Evolutionary conservation across 2,797 vertebrate species (phyloP).

Genomic region (Percopsis omiscomaycus): DNA sequence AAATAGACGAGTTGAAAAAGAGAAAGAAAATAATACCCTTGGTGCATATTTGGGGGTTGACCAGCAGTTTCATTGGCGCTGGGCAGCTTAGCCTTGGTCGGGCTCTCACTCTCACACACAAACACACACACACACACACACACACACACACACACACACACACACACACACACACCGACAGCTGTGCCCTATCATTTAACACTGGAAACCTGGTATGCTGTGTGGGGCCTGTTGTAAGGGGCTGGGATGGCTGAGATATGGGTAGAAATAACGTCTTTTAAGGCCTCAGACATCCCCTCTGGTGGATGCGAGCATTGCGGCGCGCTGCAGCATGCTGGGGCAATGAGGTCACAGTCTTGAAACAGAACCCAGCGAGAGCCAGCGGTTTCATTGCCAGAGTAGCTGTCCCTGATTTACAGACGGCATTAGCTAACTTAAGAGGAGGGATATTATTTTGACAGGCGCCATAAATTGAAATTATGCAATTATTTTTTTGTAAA

Average conservation of each 20-base stretch:
- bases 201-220: slow-evolving; percentile 34
- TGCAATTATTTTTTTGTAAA: neutral
- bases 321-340: slow-evolving; percentile 44
- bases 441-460: slow-evolving; percentile 22
- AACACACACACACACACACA: slow-evolving; percentile 24
- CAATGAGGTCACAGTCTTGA: slow-evolving; percentile 69
- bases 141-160: slow-evolving; percentile 28
- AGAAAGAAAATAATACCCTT: slow-evolving; percentile 62
- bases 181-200: slow-evolving; percentile 57
- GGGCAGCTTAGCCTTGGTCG: slow-evolving; percentile 25
- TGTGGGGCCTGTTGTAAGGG: slow-evolving; percentile 15
- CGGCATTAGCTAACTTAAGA: slow-evolving; percentile 47
- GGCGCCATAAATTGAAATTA: slow-evolving; percentile 31
- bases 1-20: slow-evolving; percentile 46
- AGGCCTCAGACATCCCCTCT: slow-evolving; percentile 34
- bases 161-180: slow-evolving; percentile 34
- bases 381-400: slow-evolving; percentile 39
- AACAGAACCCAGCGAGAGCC: slow-evolving; percentile 48
- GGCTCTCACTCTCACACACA: slow-evolving; percentile 16
- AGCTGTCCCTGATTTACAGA: slow-evolving; percentile 58
- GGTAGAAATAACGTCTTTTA: slow-evolving; percentile 33
- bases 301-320: slow-evolving; percentile 20
- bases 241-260: slow-evolving; percentile 41
- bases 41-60: slow-evolving; percentile 42
- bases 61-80: slow-evolving; percentile 44